Conservation (phyloP, 2,888 invertebrate species). For the Ypsolopha scabrella region DNA sequence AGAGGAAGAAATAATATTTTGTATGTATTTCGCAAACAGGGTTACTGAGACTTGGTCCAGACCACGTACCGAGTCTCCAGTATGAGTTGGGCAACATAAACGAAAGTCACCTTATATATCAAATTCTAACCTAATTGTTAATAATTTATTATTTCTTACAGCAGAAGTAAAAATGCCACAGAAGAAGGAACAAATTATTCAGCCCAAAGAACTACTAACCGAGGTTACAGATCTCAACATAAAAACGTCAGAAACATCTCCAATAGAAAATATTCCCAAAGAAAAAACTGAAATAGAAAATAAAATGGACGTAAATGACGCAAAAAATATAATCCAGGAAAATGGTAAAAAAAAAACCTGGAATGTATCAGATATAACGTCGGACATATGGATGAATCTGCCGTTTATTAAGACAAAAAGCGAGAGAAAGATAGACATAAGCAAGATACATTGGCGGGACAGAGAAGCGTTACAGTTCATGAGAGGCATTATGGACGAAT, state of each 20-base stretch:
- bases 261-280: conserved; percentile 3
- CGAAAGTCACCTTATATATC: too few relatives aligned
- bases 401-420: conserved; percentile 37
- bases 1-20: too few relatives aligned
- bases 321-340: conserved; percentile 9
- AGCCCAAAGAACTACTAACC: not conserved
- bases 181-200: not conserved
- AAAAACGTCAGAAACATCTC: not conserved
- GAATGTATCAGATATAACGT: conserved; percentile 46
- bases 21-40: too few relatives aligned
- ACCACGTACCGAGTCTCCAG: too few relatives aligned
- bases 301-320: conserved; percentile 8
- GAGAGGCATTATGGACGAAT: conserved; percentile 99
- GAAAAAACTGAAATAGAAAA: conserved; percentile 6
- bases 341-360: conserved; percentile 31
- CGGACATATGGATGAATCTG: conserved; percentile 46
- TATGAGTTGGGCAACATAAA: too few relatives aligned
- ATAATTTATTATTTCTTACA: not conserved
- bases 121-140: too few relatives aligned
- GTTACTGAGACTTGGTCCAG: too few relatives aligned
- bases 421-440: conserved; percentile 65
- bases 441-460: conserved; percentile 77
- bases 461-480: conserved; percentile 92
- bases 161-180: not conserved
- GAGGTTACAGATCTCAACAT: not conserved